Base-by-base conservation (phyloP, 2,113 vertebrate genomes). In the Actenoides hombroni region DNA sequence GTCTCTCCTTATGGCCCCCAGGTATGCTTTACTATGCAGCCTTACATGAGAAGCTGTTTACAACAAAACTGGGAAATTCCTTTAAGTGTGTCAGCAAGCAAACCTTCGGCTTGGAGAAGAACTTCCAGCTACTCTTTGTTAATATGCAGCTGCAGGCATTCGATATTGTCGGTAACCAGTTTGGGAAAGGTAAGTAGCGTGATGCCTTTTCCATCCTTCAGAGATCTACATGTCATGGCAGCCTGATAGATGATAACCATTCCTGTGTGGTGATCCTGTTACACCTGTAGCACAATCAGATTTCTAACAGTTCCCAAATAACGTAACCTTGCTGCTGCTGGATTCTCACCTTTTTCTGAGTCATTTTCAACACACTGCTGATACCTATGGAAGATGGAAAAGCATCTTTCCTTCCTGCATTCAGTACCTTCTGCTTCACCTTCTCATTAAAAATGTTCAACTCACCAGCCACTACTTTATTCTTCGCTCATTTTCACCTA, bases 111-210 rank as follows among this genome's bases (percentile, higher is more conserved):
- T 84, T 98, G 80, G 97, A 98, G 11, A 68, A 80, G 9, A 57
- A 89, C 71, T 95, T 99, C 56, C 97, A 74, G 11, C 86, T 99
- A 54, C 97, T 98, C 69, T 91, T 99, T 42, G 87, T 97, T 25
- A 88, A 98, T 17, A 90, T 98, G 87, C 98, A 98, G 76, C 97
- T 99, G 11, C 99, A 99, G 94, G 99, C 98, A 1, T 99, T 99
- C 94, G 94, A 95, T 51, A 94, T 99, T 10, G 64, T 89, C 2
- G 95, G 48, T 3, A 95, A 98, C 78, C 69, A 20, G 7, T 99
- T 98, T 91, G 99, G 99, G 78, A 94, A 96, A 97, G 99, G 99
- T 99, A 93, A 96, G 97, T 82, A 31, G 48, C 26, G 33, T 26
- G 16, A 63, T 3, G 6, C 19, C 10, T 69, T 56, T 60, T 57